phyloP scores from a whole-genome alignment of 2,888 invertebrate species.

The Pristionchus fissidentatus region DNA sequence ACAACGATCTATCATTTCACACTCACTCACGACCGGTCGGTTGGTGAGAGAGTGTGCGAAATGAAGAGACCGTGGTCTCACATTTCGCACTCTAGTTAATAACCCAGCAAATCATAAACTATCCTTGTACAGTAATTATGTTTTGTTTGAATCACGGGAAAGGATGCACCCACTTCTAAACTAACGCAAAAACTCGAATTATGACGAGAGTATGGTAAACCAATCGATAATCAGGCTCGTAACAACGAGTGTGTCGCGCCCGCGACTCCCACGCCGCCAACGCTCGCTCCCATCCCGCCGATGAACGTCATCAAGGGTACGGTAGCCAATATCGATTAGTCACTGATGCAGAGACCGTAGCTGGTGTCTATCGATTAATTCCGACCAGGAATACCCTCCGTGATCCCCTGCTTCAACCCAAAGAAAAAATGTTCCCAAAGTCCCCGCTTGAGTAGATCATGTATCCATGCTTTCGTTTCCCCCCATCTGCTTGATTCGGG shows the following conservation, averaged over 20 bases:
- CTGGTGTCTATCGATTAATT: too few species aligned
- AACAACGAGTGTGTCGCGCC: constrained; percentile 71
- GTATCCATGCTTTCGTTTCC: background rate
- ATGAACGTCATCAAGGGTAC: constrained; percentile 41
- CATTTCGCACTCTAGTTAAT: too few species aligned
- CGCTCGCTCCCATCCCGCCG: background rate
- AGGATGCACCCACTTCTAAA: too few species aligned
- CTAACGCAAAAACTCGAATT: too few species aligned
- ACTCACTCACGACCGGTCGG: background rate
- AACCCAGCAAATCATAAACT: too few species aligned
- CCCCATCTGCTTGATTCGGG: background rate
- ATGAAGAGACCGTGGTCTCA: too few species aligned
- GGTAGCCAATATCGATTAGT: background rate
- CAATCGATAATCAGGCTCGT: too few species aligned
- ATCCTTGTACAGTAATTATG: too few species aligned
- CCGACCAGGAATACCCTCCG: background rate
- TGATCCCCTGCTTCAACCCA: background rate
- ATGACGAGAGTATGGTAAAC: too few species aligned
- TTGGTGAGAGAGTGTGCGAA: background rate
- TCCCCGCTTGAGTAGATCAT: background rate
- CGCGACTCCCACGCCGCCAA: constrained; percentile 48
- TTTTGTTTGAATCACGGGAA: too few species aligned
- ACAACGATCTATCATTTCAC: background rate
- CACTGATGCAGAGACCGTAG: too few species aligned
- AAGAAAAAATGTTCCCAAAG: background rate